phyloP scores from a whole-genome alignment of 2,797 vertebrate species.

The Muraenolepis orangiensis region DNA sequence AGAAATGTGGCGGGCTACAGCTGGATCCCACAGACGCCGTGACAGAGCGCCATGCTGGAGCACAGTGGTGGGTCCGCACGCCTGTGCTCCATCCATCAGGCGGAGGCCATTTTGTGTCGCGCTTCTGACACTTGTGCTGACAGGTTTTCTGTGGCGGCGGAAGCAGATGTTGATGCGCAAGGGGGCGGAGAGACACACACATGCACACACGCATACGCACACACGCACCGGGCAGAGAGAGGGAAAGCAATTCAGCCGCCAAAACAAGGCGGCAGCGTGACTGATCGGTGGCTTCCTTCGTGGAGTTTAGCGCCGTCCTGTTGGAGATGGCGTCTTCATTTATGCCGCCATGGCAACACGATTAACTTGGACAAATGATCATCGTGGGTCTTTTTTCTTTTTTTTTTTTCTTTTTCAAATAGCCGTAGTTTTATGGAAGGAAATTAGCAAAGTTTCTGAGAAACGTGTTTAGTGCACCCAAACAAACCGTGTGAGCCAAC shows the following conservation, averaged over 20 bases:
- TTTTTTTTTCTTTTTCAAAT: not conserved
- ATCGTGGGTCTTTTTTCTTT: not conserved
- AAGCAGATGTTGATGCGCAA: slow-evolving; percentile 66
- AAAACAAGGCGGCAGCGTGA: not conserved
- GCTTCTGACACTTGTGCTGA: slow-evolving; percentile 65
- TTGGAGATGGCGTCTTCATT: not conserved
- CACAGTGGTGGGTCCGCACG: slow-evolving; percentile 75
- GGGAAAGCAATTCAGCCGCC: not conserved
- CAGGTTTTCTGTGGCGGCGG: slow-evolving; percentile 63
- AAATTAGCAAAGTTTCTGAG: not conserved
- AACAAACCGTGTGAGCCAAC: not conserved
- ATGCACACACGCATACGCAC: too few relatives aligned
- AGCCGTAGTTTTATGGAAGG: not conserved
- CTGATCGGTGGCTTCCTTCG: not conserved
- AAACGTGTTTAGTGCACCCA: not conserved
- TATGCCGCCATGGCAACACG: not conserved
- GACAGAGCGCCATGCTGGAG: slow-evolving; percentile 73
- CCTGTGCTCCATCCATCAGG: slow-evolving; percentile 72
- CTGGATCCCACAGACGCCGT: slow-evolving; percentile 59
- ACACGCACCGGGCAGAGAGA: too few relatives aligned
- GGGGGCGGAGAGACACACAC: slow-evolving; percentile 69
- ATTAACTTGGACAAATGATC: not conserved
- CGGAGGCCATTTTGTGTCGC: slow-evolving; percentile 70
- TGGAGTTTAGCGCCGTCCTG: not conserved
- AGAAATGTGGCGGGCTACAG: slow-evolving; percentile 46